A percentile compares a stretch with the other conserved stretches of the same genome.
phyloP scores from a whole-genome alignment of 2,888 invertebrate genomes.

The Heteromurus nitidus region DNA sequence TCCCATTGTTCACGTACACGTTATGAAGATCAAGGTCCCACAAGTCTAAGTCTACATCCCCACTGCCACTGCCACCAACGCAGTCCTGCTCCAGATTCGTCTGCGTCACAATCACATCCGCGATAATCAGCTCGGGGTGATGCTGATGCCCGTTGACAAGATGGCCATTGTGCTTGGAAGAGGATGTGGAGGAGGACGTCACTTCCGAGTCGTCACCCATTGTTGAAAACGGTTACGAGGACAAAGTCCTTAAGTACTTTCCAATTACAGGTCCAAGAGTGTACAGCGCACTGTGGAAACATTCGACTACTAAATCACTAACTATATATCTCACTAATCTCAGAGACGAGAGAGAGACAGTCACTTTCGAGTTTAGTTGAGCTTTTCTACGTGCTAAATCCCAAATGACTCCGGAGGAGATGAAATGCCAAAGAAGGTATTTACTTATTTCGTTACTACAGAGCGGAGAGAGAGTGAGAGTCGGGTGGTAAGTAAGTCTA shows the following conservation, averaged over 20 bases:
- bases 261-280: constrained; percentile 33
- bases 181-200: constrained; percentile 80
- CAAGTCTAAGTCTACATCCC: constrained; percentile 83
- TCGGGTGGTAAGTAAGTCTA: constrained; percentile 9
- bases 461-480: too few relatives aligned
- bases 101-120: constrained; percentile 67
- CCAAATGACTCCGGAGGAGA: constrained; percentile 61
- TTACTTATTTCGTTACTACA: constrained; percentile 15
- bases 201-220: constrained; percentile 82
- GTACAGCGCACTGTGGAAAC: constrained; percentile 38
- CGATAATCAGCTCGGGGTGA: constrained; percentile 67
- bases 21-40: constrained; percentile 84
- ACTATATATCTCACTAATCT: too few relatives aligned
- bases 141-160: constrained; percentile 49
- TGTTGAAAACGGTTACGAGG: constrained; percentile 53
- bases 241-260: constrained; percentile 46
- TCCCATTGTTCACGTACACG: constrained; percentile 73
- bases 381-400: constrained; percentile 59
- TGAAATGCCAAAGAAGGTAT: constrained; percentile 40
- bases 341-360: constrained; percentile 22
- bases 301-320: constrained; percentile 50
- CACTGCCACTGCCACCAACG: constrained; percentile 79
- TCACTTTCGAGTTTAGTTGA: constrained; percentile 40
- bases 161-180: constrained; percentile 76
- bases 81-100: constrained; percentile 62